phyloP scores from a whole-genome alignment of 2,113 vertebrate genomes.

The Sinosuthora webbiana region DNA sequence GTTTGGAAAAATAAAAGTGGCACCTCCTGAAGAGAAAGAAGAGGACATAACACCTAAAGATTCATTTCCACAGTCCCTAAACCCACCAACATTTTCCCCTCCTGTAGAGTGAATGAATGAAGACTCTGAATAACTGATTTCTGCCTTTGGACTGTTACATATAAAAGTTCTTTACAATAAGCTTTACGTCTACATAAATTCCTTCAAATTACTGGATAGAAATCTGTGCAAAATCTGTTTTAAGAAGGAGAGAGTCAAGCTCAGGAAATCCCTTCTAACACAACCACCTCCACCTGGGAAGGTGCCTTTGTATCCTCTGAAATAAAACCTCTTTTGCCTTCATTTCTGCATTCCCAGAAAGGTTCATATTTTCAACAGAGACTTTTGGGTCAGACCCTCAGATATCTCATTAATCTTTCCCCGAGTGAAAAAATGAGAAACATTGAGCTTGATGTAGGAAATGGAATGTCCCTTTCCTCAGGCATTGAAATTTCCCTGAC shows the following conservation, averaged over 20 bases:
- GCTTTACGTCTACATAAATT: not conserved
- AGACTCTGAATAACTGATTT: not conserved
- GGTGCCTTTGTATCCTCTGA: not conserved
- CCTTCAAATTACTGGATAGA: not conserved
- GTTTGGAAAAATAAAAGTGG: constrained; percentile 89
- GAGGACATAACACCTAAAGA: constrained; percentile 64
- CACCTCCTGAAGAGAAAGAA: constrained; percentile 82
- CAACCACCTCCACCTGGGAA: not conserved
- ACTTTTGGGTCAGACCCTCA: not conserved
- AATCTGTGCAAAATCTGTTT: not conserved
- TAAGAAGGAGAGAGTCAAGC: not conserved
- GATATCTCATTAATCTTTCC: not conserved
- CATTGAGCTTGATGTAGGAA: not conserved
- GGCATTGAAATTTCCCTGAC: not conserved
- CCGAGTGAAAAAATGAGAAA: not conserved
- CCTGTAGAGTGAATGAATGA: not conserved
- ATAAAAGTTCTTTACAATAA: not conserved
- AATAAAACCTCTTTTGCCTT: not conserved
- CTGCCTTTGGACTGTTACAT: not conserved
- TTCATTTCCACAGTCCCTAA: not conserved
- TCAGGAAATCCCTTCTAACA: not conserved
- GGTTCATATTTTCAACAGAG: not conserved
- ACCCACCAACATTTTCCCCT: not conserved
- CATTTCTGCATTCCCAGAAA: not conserved
- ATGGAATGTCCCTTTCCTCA: not conserved